These are phyloP conservation scores for Crocodylus rhombifer DNA, from an alignment of 2,797 vertebrate species.

Conservation along the genomic window DNA sequence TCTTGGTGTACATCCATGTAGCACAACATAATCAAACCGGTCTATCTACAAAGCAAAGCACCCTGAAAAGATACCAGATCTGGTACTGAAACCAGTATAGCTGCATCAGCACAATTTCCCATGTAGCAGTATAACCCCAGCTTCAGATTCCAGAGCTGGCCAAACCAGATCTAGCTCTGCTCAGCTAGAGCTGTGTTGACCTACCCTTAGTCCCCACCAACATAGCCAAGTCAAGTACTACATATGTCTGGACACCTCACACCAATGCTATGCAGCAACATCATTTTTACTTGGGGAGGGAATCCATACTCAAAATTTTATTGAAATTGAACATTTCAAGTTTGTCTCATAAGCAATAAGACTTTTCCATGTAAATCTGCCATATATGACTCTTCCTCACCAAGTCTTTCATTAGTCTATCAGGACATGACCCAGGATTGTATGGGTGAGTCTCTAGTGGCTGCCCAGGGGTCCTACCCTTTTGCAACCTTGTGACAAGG, in stretches of 20 bases:
- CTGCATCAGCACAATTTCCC: too few relatives aligned
- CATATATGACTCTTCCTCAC: background rate
- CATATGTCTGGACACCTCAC: background rate
- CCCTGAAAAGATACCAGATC: too few relatives aligned
- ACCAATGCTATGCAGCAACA: background rate
- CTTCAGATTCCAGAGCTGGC: too few relatives aligned
- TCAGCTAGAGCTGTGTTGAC: too few relatives aligned
- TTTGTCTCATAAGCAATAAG: background rate
- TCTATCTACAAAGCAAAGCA: too few relatives aligned
- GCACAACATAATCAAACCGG: too few relatives aligned
- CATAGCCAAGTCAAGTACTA: background rate
- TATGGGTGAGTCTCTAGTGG: background rate
- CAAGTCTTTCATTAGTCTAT: accelerated
- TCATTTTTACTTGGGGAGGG: background rate
- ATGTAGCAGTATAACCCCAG: too few relatives aligned
- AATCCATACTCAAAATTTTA: background rate
- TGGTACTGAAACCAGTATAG: too few relatives aligned
- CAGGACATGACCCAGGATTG: background rate
- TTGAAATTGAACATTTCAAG: background rate
- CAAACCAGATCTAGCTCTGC: too few relatives aligned
- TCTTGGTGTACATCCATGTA: too few relatives aligned
- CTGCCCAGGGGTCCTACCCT: background rate
- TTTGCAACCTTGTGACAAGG: too few relatives aligned
- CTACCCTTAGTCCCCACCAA: background rate
- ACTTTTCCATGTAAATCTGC: background rate